Conservation (phyloP, 2,113 vertebrate genomes). For the Esox niger region DNA sequence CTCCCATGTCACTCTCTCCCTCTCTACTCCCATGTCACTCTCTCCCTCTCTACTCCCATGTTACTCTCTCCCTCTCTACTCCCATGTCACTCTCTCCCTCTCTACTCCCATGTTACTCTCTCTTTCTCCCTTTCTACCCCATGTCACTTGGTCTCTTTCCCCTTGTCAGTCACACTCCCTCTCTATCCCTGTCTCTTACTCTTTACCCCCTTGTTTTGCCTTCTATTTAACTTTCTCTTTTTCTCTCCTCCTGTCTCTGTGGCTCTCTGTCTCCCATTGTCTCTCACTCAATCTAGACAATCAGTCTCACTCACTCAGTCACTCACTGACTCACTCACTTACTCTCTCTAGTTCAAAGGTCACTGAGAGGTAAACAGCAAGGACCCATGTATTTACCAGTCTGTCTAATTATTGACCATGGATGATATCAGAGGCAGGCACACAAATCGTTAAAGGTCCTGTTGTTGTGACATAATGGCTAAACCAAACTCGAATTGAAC, state of each 20-base stretch:
- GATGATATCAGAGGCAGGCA: slow-evolving; percentile 14
- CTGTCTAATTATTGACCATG: slow-evolving; percentile 73
- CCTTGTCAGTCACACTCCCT: too few relatives aligned
- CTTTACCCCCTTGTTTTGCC: background rate
- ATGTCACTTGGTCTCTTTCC: too few relatives aligned
- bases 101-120: too few relatives aligned
- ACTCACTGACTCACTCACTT: background rate
- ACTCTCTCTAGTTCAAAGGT: slow-evolving; percentile 60
- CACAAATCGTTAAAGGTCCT: slow-evolving; percentile 26
- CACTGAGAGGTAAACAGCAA: slow-evolving; percentile 41
- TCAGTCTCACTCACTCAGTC: background rate
- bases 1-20: too few relatives aligned
- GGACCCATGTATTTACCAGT: slow-evolving; percentile 55
- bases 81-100: too few relatives aligned
- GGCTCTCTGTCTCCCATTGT: too few relatives aligned
- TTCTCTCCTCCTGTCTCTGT: background rate
- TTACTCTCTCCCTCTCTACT: too few relatives aligned
- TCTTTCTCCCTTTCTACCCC: too few relatives aligned
- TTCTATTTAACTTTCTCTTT: background rate
- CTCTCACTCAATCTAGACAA: too few relatives aligned
- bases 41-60: too few relatives aligned
- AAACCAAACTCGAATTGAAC: background rate
- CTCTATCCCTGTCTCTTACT: too few relatives aligned
- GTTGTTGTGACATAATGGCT: slow-evolving; percentile 25
- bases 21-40: too few relatives aligned